Evolutionary conservation across 2,888 invertebrate genomes (phyloP).

Genomic region (Oscheius onirici): DNA sequence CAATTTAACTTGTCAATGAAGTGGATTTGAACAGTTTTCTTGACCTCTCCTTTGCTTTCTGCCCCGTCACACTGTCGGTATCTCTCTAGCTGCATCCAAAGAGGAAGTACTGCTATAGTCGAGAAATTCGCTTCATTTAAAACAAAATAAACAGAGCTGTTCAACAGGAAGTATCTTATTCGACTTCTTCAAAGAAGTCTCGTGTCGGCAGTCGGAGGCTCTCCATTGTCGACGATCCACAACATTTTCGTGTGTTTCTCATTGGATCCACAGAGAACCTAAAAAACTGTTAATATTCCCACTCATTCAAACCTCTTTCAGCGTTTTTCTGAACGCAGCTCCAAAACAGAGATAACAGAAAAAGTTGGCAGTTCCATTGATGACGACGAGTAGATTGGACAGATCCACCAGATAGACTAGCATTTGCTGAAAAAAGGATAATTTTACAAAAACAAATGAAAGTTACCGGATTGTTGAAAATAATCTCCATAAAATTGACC

Average conservation of each 20-base stretch:
- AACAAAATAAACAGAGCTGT: no score
- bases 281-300: not conserved
- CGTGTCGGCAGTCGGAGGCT: slow-evolving; percentile 6
- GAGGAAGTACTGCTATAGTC: no score
- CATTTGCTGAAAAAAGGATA: slow-evolving; percentile 41
- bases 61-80: no score
- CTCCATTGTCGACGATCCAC: slow-evolving; percentile 9
- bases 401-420: slow-evolving; percentile 70
- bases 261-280: slow-evolving; percentile 18
- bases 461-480: slow-evolving; percentile 63
- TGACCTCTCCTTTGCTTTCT: no score
- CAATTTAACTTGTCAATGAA: no score
- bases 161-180: not conserved
- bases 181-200: not conserved
- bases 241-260: slow-evolving; percentile 18
- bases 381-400: slow-evolving; percentile 68
- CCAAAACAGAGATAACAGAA: slow-evolving; percentile 70
- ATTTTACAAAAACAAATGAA: not conserved
- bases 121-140: not conserved
- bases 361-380: slow-evolving; percentile 70
- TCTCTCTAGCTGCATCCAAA: no score
- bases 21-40: no score
- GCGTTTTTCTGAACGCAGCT: slow-evolving; percentile 59
- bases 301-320: slow-evolving; percentile 43
- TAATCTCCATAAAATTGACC: slow-evolving; percentile 69